Conservation (phyloP, 2,113 vertebrate genomes). For the Argyrosomus japonicus region DNA sequence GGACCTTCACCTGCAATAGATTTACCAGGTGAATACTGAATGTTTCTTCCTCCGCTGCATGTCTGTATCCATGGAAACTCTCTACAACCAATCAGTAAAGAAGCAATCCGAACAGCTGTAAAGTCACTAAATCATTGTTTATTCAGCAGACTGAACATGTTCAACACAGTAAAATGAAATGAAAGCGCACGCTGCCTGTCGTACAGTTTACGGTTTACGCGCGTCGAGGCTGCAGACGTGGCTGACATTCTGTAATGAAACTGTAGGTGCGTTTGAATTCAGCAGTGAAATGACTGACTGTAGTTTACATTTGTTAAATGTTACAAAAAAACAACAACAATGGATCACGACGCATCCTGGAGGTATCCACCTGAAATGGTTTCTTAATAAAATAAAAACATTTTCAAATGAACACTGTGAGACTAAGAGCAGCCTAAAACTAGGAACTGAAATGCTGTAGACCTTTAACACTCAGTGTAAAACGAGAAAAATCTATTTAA, state of each 20-base stretch:
- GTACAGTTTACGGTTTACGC: no score
- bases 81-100: not conserved
- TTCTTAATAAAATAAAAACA: not conserved
- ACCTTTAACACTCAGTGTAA: not conserved
- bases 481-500: not conserved
- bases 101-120: not conserved
- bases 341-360: not conserved
- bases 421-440: not conserved
- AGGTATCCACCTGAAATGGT: slow-evolving; percentile 1
- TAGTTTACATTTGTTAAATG: not conserved
- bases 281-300: slow-evolving; percentile 11
- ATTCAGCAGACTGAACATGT: slow-evolving; percentile 30
- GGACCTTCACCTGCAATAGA: not conserved
- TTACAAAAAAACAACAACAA: not conserved
- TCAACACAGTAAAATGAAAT: not conserved
- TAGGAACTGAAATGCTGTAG: not conserved
- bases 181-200: not conserved
- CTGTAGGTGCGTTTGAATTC: not conserved
- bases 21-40: not conserved
- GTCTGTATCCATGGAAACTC: not conserved
- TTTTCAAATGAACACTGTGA: not conserved
- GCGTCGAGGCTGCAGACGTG: not conserved
- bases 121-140: slow-evolving; percentile 16
- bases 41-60: not conserved
- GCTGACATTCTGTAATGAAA: not conserved